Conservation (phyloP, 2,888 invertebrate species). For the Kuschelorhynchus macadamiae region DNA sequence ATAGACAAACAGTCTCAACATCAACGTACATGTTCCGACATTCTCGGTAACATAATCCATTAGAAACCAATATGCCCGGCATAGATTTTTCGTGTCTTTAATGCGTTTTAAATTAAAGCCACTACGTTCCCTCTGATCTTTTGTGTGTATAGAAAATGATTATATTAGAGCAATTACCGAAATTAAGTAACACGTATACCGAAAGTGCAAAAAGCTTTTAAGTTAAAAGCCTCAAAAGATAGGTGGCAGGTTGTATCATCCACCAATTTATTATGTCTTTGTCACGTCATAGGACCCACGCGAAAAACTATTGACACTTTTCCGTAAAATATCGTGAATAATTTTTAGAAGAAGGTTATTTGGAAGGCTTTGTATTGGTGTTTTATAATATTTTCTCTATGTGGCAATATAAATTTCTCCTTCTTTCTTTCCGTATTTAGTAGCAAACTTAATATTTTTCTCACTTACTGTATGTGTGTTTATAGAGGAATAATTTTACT, state of each 20-base stretch:
- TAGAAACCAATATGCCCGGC: slow-evolving; percentile 14
- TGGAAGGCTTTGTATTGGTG: slow-evolving; percentile 11
- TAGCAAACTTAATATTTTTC: too few species aligned
- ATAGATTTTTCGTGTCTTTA: slow-evolving; percentile 48
- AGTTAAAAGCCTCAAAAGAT: slow-evolving; percentile 63
- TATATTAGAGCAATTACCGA: slow-evolving; percentile 57
- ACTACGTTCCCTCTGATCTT: slow-evolving; percentile 54
- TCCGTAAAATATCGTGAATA: slow-evolving; percentile 44
- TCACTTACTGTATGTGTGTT: too few species aligned
- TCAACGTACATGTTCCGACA: too few species aligned
- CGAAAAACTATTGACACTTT: slow-evolving; percentile 52
- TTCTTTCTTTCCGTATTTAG: too few species aligned
- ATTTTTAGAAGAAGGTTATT: slow-evolving; percentile 34
- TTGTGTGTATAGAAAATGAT: slow-evolving; percentile 54
- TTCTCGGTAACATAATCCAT: slow-evolving; percentile 26
- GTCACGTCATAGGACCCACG: slow-evolving; percentile 52
- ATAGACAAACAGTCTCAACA: neutral
- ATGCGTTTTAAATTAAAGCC: slow-evolving; percentile 58
- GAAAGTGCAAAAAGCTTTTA: slow-evolving; percentile 66
- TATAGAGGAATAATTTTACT: too few species aligned
- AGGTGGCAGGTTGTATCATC: slow-evolving; percentile 63
- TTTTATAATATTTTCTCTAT: neutral
- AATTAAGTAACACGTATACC: slow-evolving; percentile 61
- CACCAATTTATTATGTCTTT: slow-evolving; percentile 59
- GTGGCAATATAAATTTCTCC: slow-evolving; percentile 1